Evolutionary conservation across 1,140 invertebrate species (phyloP), one percentile per base, ranked within the genome.

Genomic region (Doryteuthis pealeii): DNA sequence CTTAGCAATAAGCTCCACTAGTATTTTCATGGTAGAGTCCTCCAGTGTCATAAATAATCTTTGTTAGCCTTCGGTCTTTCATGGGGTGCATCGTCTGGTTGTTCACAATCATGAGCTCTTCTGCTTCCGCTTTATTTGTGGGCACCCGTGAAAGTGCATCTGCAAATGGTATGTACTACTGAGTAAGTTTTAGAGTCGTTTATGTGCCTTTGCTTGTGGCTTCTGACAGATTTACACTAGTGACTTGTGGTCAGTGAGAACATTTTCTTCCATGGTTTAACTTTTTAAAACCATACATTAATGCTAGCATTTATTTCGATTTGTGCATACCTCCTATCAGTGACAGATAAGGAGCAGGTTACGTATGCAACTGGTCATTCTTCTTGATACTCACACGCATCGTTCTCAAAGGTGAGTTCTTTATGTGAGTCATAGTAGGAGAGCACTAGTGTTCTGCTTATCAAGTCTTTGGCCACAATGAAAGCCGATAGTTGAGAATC

Each of bases 251-350:
- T 40, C 35, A 40, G 35, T 40, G 4, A 40, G 14, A 71, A 68
- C 1, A 80, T 74, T 71, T 32, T 82, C 62, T 5, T 74, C 72
- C 68, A 77, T 76, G 54, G 14, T 81, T 40, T 18, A 70, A 40
- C 31, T 33, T 8, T 40, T 40, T 10, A 5, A 40, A 10, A 10
- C 35, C 35, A 40, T 40, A 40, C 10, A 40, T 10, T 5, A 89
- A 82, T 32, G 86, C 86, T 30, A 87, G 76, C 8, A 86, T 67
- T 78, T 90, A 87, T 72, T 89, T 89, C 76, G 22, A 89, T 90
- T 77, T 88, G 85, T 22, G 87, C 80, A 76, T 86, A 90, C 14
- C 70, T 68, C 8, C 71, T 26, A 79, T 89, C 82, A n/a, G 83
- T 77, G 6, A 76, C 70, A 14, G n/a, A n/a, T n/a, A n/a, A n/a